Conservation (phyloP, 2,888 invertebrate species). For the Perizoma affinitatum region DNA sequence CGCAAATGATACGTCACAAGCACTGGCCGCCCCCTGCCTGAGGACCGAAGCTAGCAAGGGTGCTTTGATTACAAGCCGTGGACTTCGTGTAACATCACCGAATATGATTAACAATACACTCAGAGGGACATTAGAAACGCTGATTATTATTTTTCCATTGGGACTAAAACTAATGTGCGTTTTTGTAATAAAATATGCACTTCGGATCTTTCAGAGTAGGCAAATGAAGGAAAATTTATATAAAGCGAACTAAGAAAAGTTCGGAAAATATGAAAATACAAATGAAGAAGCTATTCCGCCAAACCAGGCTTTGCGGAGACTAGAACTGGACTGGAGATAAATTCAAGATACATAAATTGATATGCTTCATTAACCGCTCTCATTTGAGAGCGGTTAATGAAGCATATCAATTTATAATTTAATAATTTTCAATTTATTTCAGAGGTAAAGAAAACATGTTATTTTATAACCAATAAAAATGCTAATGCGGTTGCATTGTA, state of each 20-base stretch:
- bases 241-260: too few species aligned
- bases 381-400: too few species aligned
- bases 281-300: too few species aligned
- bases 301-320: slow-evolving; percentile 1
- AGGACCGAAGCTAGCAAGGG: slow-evolving; percentile 35
- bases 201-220: too few species aligned
- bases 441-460: slow-evolving; percentile 23
- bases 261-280: background rate
- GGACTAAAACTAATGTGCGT: background rate
- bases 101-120: slow-evolving; percentile 45
- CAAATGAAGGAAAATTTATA: too few species aligned
- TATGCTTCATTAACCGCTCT: slow-evolving; percentile 33
- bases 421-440: too few species aligned
- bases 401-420: too few species aligned
- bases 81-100: slow-evolving; percentile 46
- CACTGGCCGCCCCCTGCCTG: slow-evolving; percentile 56
- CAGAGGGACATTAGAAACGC: slow-evolving; percentile 37
- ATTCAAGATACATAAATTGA: slow-evolving; percentile 17
- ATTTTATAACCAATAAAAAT: slow-evolving; percentile 33
- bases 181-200: background rate
- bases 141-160: slow-evolving; percentile 31
- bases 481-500: slow-evolving; percentile 22
- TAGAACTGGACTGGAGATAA: slow-evolving; percentile 29
- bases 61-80: slow-evolving; percentile 55
- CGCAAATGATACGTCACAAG: slow-evolving; percentile 74